Evolutionary conservation across 2,113 vertebrate genomes (phyloP).

Genomic region (Hypanus sabinus): DNA sequence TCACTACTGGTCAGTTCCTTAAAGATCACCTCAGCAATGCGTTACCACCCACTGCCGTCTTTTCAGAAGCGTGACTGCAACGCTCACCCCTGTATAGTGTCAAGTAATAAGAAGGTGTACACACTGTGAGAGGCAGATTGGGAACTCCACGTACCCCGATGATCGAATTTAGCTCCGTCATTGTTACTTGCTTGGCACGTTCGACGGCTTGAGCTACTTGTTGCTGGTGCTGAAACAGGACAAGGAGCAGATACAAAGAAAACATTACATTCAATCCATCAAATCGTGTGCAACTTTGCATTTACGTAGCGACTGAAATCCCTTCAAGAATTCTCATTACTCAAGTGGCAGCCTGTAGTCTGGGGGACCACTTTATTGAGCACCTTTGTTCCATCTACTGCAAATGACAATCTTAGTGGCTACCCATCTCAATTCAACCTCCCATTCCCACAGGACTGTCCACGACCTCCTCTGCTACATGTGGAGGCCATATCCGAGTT

Average conservation of each 20-base stretch:
- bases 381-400: too few species aligned
- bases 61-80: neutral
- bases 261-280: neutral
- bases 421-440: too few species aligned
- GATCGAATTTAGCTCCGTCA: slow-evolving; percentile 98
- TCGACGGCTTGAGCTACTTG: slow-evolving; percentile 97
- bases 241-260: neutral
- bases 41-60: neutral
- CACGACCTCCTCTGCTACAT: too few species aligned
- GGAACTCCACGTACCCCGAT: slow-evolving; percentile 99
- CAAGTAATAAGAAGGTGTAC: slow-evolving; percentile 87
- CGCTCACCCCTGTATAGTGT: slow-evolving; percentile 43
- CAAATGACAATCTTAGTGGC: too few species aligned
- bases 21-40: neutral
- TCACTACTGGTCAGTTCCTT: neutral
- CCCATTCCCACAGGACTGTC: too few species aligned
- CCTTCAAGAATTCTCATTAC: neutral
- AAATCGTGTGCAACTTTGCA: neutral
- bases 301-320: neutral
- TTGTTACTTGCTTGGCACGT: slow-evolving; percentile 94
- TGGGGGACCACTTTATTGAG: too few species aligned
- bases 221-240: slow-evolving; percentile 79
- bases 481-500: too few species aligned
- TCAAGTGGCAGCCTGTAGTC: too few species aligned
- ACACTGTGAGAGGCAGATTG: slow-evolving; percentile 97